Base-by-base conservation (phyloP, 2,797 vertebrate species). In the Tapera naevia region DNA sequence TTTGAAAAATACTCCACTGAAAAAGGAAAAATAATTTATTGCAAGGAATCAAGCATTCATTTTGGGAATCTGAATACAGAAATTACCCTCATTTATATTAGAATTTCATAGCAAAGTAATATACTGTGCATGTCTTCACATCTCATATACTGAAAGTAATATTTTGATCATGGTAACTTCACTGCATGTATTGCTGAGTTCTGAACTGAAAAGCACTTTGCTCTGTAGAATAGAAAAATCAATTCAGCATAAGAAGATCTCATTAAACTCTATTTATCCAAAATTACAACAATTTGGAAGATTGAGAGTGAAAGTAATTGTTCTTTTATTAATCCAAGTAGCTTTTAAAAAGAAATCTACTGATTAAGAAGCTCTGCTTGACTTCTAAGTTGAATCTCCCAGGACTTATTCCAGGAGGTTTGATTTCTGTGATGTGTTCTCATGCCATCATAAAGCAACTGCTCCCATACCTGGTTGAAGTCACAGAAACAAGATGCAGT, bases 231-330 rank as follows among this genome's bases (percentile, higher is more conserved):
- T 3, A 57, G 88, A 81, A 94, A 96, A 97, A 96, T 94, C 88
- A 95, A 96, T 96, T 94, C 96, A 96, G 71, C 89, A 93, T 91
- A 95, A 95, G 94, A 92, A 87, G 88, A 94, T 93, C 95, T 95
- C 89, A 95, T 97, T 97, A 96, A 95, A 88, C 75, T 91, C 93
- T 97, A 96, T 97, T 97, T 97, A 95, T 89, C 93, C n/a, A 91
- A 95, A 79, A 95, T 94, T 96, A 95, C 88, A 96, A 97, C 94
- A 95, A 89, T 93, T 94, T 84, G 96, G 53, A 94, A 96, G 90
- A 84, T 80, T 94, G 78, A 93, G 69, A 94, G 32, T 90, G 88
- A 94, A 94, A 85, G 86, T 96, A 97, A 97, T 97, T 96, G 84
- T 95, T 94, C 87, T 96, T 96, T 95, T 94, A 96, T 93, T 95